Base-by-base conservation (phyloP, 1,140 invertebrate species). In the Oryzaephilus surinamensis region DNA sequence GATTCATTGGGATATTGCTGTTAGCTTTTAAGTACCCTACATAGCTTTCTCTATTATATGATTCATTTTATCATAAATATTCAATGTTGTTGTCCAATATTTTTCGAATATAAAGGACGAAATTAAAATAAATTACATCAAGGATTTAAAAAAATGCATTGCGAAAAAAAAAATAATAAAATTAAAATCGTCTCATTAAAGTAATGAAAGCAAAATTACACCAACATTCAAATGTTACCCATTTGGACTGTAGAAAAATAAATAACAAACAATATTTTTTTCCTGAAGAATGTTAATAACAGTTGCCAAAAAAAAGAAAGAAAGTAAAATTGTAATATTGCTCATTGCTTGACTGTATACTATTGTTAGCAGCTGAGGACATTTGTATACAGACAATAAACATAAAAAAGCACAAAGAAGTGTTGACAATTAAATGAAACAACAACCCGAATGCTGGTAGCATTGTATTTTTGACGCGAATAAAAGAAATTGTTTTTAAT, bases 401-500 rank as follows among this genome's bases (percentile, higher is more conserved):
- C 45, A 45, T 47, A 50, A 46, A 46, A 50, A 47, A 46, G 42
- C 43, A 45, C 32, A 50, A 48, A 50, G 45, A 52, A 52, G 50
- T 54, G 52, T 50, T 52, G 52, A 52, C 52, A 54, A 54, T 54
- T 54, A 54, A 54, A 39, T 21, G 36, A 41, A 45, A 48, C 46
- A 51, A 49, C 41, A 49, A 45, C n/a, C 50, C 32, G 45, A 51
- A 51, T 48, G 21, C 38, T 38, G 32, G 34, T 41, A 48, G 45
- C 47, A 51, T 45, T 50, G 50, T 51, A 51, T 49, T 51, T 49
- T 44, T 46, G 44, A 45, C 46, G 45, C 27, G 44, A 51, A 52
- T 52, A 46, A 50, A 50, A 50, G 49, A 48, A 55, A 52, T 55
- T 50, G 50, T 44, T 41, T 48, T 52, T 55, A 52, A 52, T 55